Conservation (phyloP, 1,140 invertebrate genomes). For the Yoshiicerus persimilis region DNA sequence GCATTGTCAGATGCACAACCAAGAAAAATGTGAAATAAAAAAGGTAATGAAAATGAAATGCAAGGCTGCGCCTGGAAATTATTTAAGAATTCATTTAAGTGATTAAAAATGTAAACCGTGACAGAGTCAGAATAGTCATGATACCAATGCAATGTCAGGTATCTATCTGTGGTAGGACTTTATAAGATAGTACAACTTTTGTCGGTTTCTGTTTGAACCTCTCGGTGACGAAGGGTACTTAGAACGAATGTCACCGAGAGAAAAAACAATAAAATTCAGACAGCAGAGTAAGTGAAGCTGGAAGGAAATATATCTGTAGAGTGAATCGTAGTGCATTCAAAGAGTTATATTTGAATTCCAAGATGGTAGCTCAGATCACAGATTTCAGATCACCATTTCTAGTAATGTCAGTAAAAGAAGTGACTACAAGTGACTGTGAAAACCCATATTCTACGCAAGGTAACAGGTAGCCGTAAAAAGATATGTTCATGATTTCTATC, state of each 20-base stretch:
- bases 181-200: neutral
- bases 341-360: conserved; percentile 14
- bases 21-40: neutral
- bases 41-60: neutral
- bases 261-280: conserved; percentile 19
- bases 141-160: too few species aligned
- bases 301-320: neutral
- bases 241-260: neutral
- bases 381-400: neutral
- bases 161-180: neutral
- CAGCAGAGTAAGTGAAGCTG: neutral
- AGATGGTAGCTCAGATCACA: neutral
- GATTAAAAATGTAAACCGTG: neutral
- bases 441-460: neutral
- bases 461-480: neutral
- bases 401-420: neutral
- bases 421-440: neutral
- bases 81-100: neutral
- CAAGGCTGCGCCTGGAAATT: neutral
- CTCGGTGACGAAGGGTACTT: conserved; percentile 14
- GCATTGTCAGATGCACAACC: neutral
- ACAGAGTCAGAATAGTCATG: neutral
- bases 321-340: neutral
- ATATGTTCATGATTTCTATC: neutral
- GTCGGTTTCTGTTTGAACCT: neutral